Conservation (phyloP, 2,797 vertebrate genomes). For the Hozukius guyotensis region DNA sequence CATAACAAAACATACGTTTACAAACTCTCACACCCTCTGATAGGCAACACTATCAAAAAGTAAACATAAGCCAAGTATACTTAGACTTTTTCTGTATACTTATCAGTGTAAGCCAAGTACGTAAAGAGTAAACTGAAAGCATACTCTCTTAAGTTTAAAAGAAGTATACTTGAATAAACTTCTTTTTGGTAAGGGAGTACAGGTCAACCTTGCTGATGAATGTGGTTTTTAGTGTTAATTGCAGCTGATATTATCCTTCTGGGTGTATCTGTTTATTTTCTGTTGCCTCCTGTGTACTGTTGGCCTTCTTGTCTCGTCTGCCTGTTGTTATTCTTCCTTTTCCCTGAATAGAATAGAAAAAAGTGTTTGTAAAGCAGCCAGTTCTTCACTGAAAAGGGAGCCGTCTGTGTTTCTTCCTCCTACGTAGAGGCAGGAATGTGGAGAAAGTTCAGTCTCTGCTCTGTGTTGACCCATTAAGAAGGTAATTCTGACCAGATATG, state of each 20-base stretch:
- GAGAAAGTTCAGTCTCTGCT: not conserved
- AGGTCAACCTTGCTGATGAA: not conserved
- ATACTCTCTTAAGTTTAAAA: too few relatives aligned
- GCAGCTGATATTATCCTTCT: not conserved
- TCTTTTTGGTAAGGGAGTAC: not conserved
- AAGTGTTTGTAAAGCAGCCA: slow-evolving; percentile 5
- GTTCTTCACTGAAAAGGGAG: not conserved
- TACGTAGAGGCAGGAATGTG: not conserved
- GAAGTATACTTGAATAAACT: too few relatives aligned
- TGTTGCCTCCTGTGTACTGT: not conserved
- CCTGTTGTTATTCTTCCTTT: not conserved
- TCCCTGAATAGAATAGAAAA: not conserved
- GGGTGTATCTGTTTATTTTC: not conserved
- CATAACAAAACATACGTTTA: too few relatives aligned
- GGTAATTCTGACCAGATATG: not conserved
- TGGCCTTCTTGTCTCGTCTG: not conserved
- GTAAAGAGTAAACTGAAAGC: too few relatives aligned
- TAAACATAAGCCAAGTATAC: too few relatives aligned
- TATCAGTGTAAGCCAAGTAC: too few relatives aligned
- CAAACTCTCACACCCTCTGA: too few relatives aligned
- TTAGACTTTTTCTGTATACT: too few relatives aligned
- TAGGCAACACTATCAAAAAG: too few relatives aligned
- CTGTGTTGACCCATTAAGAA: not conserved
- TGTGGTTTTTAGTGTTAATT: not conserved
- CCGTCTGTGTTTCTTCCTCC: not conserved